Percentiles rank a stretch among this genome's conserved stretches.
These are phyloP conservation scores for Schmidtea mediterranea DNA, from an alignment of 1,140 invertebrate species.

Conservation along the genomic window DNA sequence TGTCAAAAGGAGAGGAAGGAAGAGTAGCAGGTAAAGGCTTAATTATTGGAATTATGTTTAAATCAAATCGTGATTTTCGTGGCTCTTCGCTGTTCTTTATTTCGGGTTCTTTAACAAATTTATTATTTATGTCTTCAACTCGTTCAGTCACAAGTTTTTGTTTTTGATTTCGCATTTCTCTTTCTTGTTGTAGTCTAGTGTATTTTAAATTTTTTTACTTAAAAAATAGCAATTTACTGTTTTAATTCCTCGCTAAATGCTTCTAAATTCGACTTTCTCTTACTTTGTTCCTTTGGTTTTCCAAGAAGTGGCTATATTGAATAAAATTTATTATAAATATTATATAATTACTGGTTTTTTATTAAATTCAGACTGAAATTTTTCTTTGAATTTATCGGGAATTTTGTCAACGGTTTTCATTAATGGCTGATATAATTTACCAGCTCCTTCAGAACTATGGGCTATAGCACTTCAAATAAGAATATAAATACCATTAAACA, in stretches of 20 bases:
- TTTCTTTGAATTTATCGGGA: neutral
- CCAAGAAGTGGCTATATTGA: neutral
- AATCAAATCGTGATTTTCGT: neutral
- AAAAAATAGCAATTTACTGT: constrained; percentile 11
- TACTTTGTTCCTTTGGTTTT: constrained; percentile 53
- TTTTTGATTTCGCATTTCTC: constrained; percentile 9
- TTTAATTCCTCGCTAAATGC: constrained; percentile 54
- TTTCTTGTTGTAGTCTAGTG: constrained; percentile 9
- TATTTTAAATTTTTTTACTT: neutral
- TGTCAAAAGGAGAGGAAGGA: neutral
- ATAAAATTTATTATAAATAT: neutral
- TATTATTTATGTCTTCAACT: neutral
- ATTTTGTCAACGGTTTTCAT: neutral
- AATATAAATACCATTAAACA: neutral
- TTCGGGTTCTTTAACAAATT: neutral
- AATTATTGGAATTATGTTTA: neutral
- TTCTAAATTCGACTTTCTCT: constrained; percentile 86
- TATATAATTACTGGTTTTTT: neutral
- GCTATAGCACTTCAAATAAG: constrained; percentile 4
- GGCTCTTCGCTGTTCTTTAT: neutral
- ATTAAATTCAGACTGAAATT: neutral
- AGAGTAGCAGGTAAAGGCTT: neutral
- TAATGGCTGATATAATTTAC: constrained; percentile 4
- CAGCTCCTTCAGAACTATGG: neutral
- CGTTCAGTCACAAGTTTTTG: neutral